A percentile compares a stretch with the other conserved stretches of the same genome.
phyloP scores from a whole-genome alignment of 2,113 vertebrate genomes.

The Rhagologus leucostigma region DNA sequence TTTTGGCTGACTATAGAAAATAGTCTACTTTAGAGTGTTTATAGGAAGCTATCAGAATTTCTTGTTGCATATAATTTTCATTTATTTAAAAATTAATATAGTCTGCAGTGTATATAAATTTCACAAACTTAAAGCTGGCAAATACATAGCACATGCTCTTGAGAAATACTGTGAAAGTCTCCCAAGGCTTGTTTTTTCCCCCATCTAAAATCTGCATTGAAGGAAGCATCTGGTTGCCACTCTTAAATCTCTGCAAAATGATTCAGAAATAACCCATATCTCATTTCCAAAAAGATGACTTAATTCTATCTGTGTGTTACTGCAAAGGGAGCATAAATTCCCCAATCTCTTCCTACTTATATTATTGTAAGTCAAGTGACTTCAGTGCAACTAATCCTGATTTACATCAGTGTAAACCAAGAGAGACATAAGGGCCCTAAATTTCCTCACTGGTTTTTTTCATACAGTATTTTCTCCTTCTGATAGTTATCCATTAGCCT shows the following conservation, averaged over 20 bases:
- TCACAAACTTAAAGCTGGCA: neutral
- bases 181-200: neutral
- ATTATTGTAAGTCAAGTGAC: conserved; percentile 21
- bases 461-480: conserved; percentile 22
- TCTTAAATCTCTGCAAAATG: conserved; percentile 6
- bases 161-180: neutral
- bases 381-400: conserved; percentile 48
- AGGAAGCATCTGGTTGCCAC: neutral
- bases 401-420: conserved; percentile 29
- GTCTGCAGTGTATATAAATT: neutral
- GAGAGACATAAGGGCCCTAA: conserved; percentile 21
- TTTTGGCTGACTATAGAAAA: neutral
- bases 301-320: conserved; percentile 35
- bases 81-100: conserved; percentile 34
- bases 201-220: neutral
- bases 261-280: conserved; percentile 13
- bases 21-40: neutral
- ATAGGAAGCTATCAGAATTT: conserved; percentile 1
- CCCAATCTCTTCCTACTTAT: conserved; percentile 3
- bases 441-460: conserved; percentile 37
- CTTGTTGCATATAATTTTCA: neutral
- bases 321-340: conserved; percentile 38
- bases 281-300: conserved; percentile 39
- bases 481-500: conserved; percentile 40
- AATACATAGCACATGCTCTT: neutral